Percentiles rank a stretch among this genome's conserved stretches.
Evolutionary conservation across 2,113 vertebrate genomes (phyloP).

Genomic region (Phalacrocorax carbo): DNA sequence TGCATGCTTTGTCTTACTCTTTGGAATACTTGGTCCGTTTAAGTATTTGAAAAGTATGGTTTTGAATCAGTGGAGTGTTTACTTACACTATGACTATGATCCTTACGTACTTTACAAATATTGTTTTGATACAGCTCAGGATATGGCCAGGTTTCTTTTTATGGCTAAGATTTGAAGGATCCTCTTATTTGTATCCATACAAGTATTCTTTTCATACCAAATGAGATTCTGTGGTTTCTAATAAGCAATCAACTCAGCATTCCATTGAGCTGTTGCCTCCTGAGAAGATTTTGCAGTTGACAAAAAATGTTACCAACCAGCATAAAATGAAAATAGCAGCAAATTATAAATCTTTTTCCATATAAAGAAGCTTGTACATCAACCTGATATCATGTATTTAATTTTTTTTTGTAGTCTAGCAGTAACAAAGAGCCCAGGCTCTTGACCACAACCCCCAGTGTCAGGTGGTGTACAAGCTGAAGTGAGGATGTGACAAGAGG

Average conservation of each 20-base stretch:
- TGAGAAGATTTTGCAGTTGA: not conserved
- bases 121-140: not conserved
- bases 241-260: not conserved
- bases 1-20: not conserved
- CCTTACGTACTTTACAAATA: not conserved
- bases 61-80: not conserved
- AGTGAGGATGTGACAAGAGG: too few species aligned
- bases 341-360: not conserved
- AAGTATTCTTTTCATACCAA: not conserved
- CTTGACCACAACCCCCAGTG: not conserved
- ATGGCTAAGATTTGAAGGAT: not conserved
- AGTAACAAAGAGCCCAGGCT: not conserved
- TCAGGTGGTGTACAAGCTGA: not conserved
- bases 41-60: not conserved
- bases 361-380: not conserved
- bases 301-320: not conserved
- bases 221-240: not conserved
- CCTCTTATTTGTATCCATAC: not conserved
- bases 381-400: not conserved
- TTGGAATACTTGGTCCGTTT: not conserved
- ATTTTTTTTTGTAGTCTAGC: not conserved
- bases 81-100: not conserved
- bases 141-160: not conserved
- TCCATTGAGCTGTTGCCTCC: not conserved
- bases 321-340: not conserved